Conservation (phyloP, 30 jellyfish, hydroid and myxozoan species). For the Aurelia aurita complex sp. Pacific region DNA sequence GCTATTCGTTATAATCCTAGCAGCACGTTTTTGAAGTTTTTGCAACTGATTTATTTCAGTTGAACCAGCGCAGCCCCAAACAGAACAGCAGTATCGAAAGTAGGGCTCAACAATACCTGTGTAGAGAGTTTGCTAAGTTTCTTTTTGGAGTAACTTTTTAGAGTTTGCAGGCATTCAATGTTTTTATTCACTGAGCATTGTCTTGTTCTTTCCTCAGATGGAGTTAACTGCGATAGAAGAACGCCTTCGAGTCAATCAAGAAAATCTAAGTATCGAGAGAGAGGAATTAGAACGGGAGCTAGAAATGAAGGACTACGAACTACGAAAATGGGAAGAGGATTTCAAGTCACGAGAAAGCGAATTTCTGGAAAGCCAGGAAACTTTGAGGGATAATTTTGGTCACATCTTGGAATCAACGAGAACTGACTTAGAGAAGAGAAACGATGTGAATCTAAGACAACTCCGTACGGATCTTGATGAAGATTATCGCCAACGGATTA, state of each 20-base stretch:
- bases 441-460: slow-evolving; percentile 66
- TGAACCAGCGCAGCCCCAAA: too few species aligned
- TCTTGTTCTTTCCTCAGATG: slow-evolving; percentile 11
- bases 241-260: slow-evolving; percentile 47
- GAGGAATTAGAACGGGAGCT: slow-evolving; percentile 71
- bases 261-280: slow-evolving; percentile 31
- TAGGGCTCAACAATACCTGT: too few species aligned
- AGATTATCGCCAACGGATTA: slow-evolving; percentile 72
- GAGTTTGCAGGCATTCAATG: background rate
- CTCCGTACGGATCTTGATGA: slow-evolving; percentile 80
- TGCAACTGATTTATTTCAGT: too few species aligned
- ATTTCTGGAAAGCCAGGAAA: slow-evolving; percentile 57
- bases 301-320: slow-evolving; percentile 31
- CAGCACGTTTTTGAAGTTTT: too few species aligned
- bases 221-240: slow-evolving; percentile 73
- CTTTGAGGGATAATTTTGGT: slow-evolving; percentile 57
- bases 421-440: slow-evolving; percentile 47
- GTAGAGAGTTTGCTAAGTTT: too few species aligned
- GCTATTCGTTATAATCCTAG: too few species aligned
- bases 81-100: too few species aligned
- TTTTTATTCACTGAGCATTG: background rate
- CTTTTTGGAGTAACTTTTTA: too few species aligned
- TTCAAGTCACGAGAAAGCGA: slow-evolving; percentile 58
- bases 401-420: slow-evolving; percentile 65
- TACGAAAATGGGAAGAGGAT: slow-evolving; percentile 76